phyloP scores from a whole-genome alignment of 2,888 invertebrate genomes.

The Ctenicera cuprea region DNA sequence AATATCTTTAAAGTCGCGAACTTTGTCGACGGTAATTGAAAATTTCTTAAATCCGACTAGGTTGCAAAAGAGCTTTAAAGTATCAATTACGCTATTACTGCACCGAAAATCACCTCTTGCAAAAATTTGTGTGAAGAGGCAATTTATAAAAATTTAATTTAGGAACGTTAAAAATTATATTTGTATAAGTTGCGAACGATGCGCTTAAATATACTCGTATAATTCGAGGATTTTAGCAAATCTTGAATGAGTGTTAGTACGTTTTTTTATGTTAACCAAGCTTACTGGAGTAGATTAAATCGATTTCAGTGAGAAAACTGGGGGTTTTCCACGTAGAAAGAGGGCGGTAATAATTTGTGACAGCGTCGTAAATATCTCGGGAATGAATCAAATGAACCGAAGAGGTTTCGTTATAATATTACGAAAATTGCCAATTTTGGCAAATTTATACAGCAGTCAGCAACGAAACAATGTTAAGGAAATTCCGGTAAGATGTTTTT shows the following conservation, averaged over 20 bases:
- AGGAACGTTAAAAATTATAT: neutral
- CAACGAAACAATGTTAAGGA: slow-evolving; percentile 13
- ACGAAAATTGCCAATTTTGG: slow-evolving; percentile 32
- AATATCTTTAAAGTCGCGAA: neutral
- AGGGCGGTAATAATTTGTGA: slow-evolving; percentile 33
- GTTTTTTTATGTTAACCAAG: slow-evolving; percentile 1
- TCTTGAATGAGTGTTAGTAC: neutral
- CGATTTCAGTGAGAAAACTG: slow-evolving; percentile 20
- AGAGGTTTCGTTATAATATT: slow-evolving; percentile 35
- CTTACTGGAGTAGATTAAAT: slow-evolving; percentile 22
- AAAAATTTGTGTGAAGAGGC: slow-evolving; percentile 3
- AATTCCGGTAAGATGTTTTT: slow-evolving; percentile 20
- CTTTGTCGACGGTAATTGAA: slow-evolving; percentile 26
- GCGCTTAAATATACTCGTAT: neutral
- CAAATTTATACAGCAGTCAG: slow-evolving; percentile 31
- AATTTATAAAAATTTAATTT: slow-evolving; percentile 36
- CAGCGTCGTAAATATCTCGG: slow-evolving; percentile 31
- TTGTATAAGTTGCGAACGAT: neutral
- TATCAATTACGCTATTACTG: slow-evolving; percentile 28
- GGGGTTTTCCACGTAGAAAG: slow-evolving; percentile 25
- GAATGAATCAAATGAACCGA: slow-evolving; percentile 38
- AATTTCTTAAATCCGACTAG: slow-evolving; percentile 26
- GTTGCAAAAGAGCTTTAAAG: neutral
- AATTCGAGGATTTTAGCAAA: neutral
- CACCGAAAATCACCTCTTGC: neutral